Evolutionary conservation across 2,113 vertebrate species (phyloP).

Genomic region (Brachirus orientalis): DNA sequence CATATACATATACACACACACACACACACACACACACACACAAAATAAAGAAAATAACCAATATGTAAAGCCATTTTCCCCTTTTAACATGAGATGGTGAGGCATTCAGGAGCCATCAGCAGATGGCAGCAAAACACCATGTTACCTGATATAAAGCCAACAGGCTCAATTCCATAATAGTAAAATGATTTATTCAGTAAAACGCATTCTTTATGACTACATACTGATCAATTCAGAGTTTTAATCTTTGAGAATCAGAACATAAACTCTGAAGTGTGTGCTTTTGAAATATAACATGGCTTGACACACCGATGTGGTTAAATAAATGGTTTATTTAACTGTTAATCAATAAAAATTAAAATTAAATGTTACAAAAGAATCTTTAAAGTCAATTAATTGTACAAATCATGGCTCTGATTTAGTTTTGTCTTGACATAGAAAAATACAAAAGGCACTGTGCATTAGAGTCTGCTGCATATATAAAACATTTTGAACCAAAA

Average conservation of each 20-base stretch:
- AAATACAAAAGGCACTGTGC: slow-evolving; percentile 85
- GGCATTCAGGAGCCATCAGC: slow-evolving; percentile 26
- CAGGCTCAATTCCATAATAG: neutral
- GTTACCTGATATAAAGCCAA: neutral
- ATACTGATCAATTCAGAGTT: no score
- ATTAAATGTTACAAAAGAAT: slow-evolving; percentile 73
- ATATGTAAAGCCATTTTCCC: no score
- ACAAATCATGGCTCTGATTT: slow-evolving; percentile 74
- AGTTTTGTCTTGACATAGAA: slow-evolving; percentile 74
- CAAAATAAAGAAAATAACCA: no score
- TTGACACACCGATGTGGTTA: slow-evolving; percentile 48
- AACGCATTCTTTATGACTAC: neutral
- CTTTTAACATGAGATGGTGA: no score
- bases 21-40: no score
- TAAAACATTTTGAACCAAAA: slow-evolving; percentile 57
- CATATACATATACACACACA: no score
- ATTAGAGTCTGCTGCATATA: slow-evolving; percentile 64
- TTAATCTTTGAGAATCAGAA: no score
- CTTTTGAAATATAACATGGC: neutral
- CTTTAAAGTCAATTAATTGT: slow-evolving; percentile 71
- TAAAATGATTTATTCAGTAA: neutral
- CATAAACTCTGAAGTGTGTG: neutral
- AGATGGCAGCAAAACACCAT: slow-evolving; percentile 62
- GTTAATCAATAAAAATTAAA: slow-evolving; percentile 77
- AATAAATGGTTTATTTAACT: slow-evolving; percentile 81